phyloP scores from a whole-genome alignment of 2,888 invertebrate species.

The Eucera pruinosa region DNA sequence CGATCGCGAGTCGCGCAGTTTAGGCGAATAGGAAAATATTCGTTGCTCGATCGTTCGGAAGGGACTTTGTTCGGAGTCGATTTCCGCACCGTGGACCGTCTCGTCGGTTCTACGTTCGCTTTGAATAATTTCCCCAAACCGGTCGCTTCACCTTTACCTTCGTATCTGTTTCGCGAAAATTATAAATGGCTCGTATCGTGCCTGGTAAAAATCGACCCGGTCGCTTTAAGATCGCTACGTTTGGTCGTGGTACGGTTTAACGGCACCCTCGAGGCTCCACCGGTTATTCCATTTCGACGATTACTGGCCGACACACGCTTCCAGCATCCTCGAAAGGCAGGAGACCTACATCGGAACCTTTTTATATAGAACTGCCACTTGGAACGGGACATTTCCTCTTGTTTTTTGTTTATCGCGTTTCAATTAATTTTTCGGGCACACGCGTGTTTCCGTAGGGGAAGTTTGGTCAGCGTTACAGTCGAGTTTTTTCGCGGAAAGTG shows the following conservation, averaged over 20 bases:
- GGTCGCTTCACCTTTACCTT: background rate
- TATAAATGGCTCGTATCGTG: too few relatives aligned
- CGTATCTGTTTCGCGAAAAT: constrained; percentile 22
- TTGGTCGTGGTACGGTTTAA: constrained; percentile 45
- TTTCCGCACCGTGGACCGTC: background rate
- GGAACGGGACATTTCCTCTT: too few relatives aligned
- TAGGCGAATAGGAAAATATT: constrained; percentile 4
- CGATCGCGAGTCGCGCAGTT: too few relatives aligned
- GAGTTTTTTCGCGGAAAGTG: too few relatives aligned
- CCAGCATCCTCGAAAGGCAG: constrained; percentile 1
- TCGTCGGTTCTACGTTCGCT: background rate
- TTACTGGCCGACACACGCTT: constrained; percentile 32
- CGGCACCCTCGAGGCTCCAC: constrained; percentile 32
- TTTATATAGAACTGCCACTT: too few relatives aligned
- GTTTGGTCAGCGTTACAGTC: too few relatives aligned
- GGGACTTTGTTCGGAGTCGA: background rate
- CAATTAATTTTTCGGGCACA: too few relatives aligned
- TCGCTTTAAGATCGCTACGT: constrained; percentile 38
- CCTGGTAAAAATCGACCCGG: constrained; percentile 1
- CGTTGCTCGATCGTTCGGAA: background rate
- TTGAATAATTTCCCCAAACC: constrained; percentile 11
- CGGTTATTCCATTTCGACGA: constrained; percentile 31
- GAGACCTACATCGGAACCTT: too few relatives aligned
- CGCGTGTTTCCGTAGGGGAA: too few relatives aligned
- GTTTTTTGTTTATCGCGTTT: too few relatives aligned